phyloP scores from a whole-genome alignment of 1,140 invertebrate genomes.

The Bicyclus anynana region DNA sequence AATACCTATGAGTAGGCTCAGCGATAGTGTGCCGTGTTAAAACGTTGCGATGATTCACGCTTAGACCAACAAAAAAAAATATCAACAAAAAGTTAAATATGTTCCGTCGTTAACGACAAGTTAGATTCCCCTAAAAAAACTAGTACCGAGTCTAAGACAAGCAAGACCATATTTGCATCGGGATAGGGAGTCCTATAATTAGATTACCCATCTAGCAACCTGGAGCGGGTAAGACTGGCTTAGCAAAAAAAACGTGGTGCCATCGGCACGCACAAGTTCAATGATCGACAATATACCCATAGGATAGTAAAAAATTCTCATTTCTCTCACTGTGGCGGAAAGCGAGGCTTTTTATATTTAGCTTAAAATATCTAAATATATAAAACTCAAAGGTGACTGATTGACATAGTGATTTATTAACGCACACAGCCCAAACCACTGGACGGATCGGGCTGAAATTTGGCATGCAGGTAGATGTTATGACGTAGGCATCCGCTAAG shows the following conservation, averaged over 20 bases:
- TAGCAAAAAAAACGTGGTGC: conserved; percentile 52
- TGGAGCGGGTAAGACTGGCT: conserved; percentile 45
- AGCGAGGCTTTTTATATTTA: conserved; percentile 5
- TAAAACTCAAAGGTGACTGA: too few relatives aligned
- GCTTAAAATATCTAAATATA: background rate
- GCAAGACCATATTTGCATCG: conserved; percentile 26
- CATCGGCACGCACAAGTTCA: conserved; percentile 49
- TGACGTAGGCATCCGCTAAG: too few relatives aligned
- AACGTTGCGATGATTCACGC: too few relatives aligned
- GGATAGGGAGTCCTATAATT: conserved; percentile 54
- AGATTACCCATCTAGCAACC: conserved; percentile 55
- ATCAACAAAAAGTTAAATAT: background rate
- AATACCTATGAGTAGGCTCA: too few relatives aligned
- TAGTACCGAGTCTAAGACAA: conserved; percentile 26
- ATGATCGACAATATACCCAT: conserved; percentile 44
- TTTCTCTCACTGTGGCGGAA: conserved; percentile 24
- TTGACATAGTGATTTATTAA: too few relatives aligned
- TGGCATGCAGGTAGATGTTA: too few relatives aligned
- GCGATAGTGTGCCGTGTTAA: too few relatives aligned
- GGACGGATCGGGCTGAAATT: too few relatives aligned
- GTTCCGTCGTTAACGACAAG: background rate
- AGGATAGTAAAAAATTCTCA: conserved; percentile 27
- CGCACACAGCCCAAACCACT: too few relatives aligned
- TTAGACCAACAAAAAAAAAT: too few relatives aligned
- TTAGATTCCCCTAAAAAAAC: conserved; percentile 34